Percentiles rank a stretch among this genome's conserved stretches.
These are phyloP conservation scores for Tenrec ecaudatus DNA, from an alignment of 2,113 vertebrate species.

Conservation along the genomic window DNA sequence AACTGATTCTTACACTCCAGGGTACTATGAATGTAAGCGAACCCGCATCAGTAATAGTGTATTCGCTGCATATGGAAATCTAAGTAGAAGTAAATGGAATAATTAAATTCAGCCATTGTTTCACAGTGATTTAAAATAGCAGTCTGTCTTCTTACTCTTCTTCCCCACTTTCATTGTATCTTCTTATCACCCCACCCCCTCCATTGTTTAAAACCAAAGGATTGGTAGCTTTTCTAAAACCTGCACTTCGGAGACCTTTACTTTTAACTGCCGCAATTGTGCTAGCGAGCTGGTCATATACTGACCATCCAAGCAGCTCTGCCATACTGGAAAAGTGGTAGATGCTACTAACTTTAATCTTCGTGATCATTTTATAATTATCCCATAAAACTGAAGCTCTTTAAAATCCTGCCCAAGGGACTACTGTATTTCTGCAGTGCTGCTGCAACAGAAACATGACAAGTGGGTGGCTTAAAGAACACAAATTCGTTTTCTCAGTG, in stretches of 20 bases:
- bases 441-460: too few relatives aligned
- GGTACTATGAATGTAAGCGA: neutral
- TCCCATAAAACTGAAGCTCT: neutral
- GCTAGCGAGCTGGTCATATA: neutral
- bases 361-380: conserved; percentile 5
- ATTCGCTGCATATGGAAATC: neutral
- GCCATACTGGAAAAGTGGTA: neutral
- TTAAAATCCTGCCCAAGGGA: neutral
- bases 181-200: neutral
- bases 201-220: neutral
- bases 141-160: neutral
- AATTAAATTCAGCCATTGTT: neutral
- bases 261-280: neutral
- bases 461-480: too few relatives aligned
- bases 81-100: neutral
- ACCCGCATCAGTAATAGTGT: too few relatives aligned
- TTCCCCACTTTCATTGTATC: neutral
- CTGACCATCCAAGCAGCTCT: neutral
- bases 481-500: too few relatives aligned
- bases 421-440: too few relatives aligned
- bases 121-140: conserved; percentile 8
- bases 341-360: neutral
- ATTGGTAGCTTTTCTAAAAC: neutral
- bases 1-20: neutral
- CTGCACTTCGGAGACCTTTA: neutral